Percentiles rank a stretch among this genome's conserved stretches.
Conservation (phyloP, 2,888 invertebrate species). For the Bembecia ichneumoniformis region DNA sequence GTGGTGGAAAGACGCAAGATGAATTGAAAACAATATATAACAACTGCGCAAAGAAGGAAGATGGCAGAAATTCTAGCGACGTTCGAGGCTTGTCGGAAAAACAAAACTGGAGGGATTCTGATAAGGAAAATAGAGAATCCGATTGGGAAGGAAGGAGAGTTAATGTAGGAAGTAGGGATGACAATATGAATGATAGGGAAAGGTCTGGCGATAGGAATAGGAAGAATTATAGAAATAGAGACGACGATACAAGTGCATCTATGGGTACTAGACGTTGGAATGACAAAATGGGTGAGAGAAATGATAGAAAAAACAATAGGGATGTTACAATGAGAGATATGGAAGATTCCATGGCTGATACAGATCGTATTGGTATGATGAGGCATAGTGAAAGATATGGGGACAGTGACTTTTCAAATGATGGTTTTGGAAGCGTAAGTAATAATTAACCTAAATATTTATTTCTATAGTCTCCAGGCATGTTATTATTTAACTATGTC, state of each 20-base stretch:
- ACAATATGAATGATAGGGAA: constrained; percentile 12
- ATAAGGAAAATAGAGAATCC: constrained; percentile 25
- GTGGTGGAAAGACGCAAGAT: constrained; percentile 71
- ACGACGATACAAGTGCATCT: constrained; percentile 3
- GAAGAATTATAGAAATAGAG: constrained; percentile 12
- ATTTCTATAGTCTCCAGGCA: too few species aligned
- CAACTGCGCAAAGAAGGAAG: constrained; percentile 67
- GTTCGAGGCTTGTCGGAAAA: constrained; percentile 24
- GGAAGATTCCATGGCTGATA: constrained; percentile 14
- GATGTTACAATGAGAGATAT: constrained; percentile 19
- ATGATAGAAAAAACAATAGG: constrained; percentile 17
- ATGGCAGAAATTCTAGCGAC: constrained; percentile 32
- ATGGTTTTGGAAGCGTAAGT: constrained; percentile 44
- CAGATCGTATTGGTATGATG: constrained; percentile 5
- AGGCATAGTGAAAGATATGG: constrained; percentile 15
- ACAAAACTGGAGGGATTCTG: constrained; percentile 37
- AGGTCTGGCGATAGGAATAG: constrained; percentile 13
- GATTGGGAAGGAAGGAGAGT: constrained; percentile 23
- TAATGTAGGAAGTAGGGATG: constrained; percentile 8
- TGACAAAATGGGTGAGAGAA: constrained; percentile 16
- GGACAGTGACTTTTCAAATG: constrained; percentile 20
- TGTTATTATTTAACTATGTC: too few species aligned
- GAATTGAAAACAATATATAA: constrained; percentile 72
- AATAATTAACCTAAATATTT: neutral
- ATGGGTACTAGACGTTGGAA: constrained; percentile 6